Conservation (phyloP, 2,888 invertebrate genomes). For the Coenonympha glycerion region DNA sequence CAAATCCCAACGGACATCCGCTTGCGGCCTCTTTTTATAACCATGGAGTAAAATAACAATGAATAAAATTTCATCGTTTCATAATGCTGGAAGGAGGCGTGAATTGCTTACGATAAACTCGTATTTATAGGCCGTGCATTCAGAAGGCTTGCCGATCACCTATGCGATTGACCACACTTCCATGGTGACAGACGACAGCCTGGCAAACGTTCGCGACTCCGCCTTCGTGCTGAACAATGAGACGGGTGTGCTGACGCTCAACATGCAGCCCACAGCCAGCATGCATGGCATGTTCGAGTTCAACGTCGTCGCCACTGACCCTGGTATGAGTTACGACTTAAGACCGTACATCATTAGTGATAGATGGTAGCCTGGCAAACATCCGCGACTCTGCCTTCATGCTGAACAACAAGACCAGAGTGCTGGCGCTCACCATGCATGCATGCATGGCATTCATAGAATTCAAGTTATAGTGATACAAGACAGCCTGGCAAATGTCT, state of each 20-base stretch:
- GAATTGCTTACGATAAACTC: too few species aligned
- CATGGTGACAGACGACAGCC: conserved; percentile 58
- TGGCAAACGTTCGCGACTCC: conserved; percentile 48
- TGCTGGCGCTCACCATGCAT: too few species aligned
- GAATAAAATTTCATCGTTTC: neutral
- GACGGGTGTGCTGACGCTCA: conserved; percentile 66
- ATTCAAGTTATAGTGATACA: too few species aligned
- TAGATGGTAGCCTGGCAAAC: too few species aligned
- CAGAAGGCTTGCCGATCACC: conserved; percentile 58
- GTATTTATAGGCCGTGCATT: conserved; percentile 78
- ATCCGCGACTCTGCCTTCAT: too few species aligned
- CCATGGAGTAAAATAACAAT: too few species aligned
- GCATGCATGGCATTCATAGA: too few species aligned
- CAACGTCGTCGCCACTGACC: conserved; percentile 70
- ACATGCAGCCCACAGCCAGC: conserved; percentile 65
- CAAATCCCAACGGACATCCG: too few species aligned
- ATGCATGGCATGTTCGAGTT: conserved; percentile 80
- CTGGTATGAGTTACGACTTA: conserved; percentile 43
- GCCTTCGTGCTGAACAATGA: conserved; percentile 58
- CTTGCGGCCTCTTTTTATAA: too few species aligned
- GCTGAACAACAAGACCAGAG: too few species aligned
- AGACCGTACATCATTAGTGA: neutral
- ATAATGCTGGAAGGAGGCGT: too few species aligned
- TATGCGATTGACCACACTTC: conserved; percentile 55
- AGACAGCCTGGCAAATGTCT: too few species aligned